These are phyloP conservation scores for Neodontobutis hainanensis DNA, from an alignment of 2,113 vertebrate genomes.

Conservation along the genomic window DNA sequence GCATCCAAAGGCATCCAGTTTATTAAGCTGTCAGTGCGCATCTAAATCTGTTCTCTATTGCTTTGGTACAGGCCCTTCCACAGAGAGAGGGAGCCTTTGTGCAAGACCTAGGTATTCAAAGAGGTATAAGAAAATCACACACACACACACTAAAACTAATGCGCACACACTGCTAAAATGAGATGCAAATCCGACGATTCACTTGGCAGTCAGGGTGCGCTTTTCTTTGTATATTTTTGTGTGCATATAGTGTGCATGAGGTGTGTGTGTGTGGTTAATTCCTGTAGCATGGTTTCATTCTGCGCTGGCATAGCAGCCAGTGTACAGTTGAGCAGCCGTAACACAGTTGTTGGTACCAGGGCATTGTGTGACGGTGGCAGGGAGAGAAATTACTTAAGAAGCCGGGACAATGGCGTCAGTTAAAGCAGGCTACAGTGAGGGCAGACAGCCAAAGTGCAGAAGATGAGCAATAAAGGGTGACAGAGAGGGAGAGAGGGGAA, in stretches of 20 bases:
- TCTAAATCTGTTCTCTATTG: conserved; percentile 97
- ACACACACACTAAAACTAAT: conserved; percentile 63
- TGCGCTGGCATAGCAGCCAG: conserved; percentile 86
- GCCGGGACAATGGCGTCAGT: conserved; percentile 83
- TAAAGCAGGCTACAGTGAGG: conserved; percentile 88
- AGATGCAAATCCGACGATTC: conserved; percentile 96
- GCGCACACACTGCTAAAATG: conserved; percentile 82
- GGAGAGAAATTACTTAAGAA: conserved; percentile 88
- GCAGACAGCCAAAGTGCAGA: conserved; percentile 72
- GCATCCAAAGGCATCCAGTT: conserved; percentile 82
- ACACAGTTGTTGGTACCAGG: conserved; percentile 93
- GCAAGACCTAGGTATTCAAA: conserved; percentile 87
- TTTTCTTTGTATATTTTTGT: conserved; percentile 59
- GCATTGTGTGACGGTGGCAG: conserved; percentile 89
- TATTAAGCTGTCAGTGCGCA: conserved; percentile 95
- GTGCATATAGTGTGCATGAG: conserved; percentile 44
- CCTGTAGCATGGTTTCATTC: conserved; percentile 86
- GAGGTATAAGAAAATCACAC: conserved; percentile 72
- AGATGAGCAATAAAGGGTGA: conserved; percentile 78
- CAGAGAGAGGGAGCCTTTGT: conserved; percentile 80
- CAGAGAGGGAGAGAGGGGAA: conserved; percentile 10
- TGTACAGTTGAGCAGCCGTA: conserved; percentile 90
- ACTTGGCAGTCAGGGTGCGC: conserved; percentile 82
- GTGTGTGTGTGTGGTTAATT: conserved; percentile 83
- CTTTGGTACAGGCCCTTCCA: conserved; percentile 68